phyloP scores from a whole-genome alignment of 1,140 invertebrate genomes.

The Matsumurasca onukii region DNA sequence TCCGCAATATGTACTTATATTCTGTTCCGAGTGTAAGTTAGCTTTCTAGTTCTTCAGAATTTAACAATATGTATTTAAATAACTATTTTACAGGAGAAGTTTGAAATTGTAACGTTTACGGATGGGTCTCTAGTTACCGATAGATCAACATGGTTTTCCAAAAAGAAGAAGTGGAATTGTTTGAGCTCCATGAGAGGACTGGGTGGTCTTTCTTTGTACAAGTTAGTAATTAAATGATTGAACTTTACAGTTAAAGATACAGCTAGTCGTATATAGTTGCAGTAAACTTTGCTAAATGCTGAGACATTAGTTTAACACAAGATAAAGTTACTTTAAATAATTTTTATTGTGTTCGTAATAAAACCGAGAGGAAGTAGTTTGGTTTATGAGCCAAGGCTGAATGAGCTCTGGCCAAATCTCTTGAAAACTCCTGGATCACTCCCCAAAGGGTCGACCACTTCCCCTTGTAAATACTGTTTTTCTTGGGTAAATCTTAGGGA shows the following conservation, averaged over 20 bases:
- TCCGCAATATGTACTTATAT: too few relatives aligned
- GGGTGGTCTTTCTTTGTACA: neutral
- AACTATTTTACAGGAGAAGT: neutral
- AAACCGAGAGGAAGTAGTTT: too few relatives aligned
- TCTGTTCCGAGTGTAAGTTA: too few relatives aligned
- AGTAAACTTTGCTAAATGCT: neutral
- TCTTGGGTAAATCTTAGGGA: neutral
- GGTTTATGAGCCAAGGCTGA: too few relatives aligned
- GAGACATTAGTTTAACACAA: neutral
- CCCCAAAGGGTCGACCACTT: neutral
- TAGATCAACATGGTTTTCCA: neutral
- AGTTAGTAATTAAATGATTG: neutral
- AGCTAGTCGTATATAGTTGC: neutral
- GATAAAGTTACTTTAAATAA: neutral
- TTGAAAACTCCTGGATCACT: neutral
- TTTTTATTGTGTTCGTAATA: neutral
- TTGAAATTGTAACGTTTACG: neutral
- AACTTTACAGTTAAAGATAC: neutral
- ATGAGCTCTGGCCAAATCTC: too few relatives aligned
- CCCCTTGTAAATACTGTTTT: neutral
- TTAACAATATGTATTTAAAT: neutral
- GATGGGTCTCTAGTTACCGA: neutral
- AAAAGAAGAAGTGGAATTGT: neutral
- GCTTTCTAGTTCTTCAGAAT: too few relatives aligned
- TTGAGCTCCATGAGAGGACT: neutral